Conservation (phyloP, 2,888 invertebrate genomes). For the Marronus borbonicus region DNA sequence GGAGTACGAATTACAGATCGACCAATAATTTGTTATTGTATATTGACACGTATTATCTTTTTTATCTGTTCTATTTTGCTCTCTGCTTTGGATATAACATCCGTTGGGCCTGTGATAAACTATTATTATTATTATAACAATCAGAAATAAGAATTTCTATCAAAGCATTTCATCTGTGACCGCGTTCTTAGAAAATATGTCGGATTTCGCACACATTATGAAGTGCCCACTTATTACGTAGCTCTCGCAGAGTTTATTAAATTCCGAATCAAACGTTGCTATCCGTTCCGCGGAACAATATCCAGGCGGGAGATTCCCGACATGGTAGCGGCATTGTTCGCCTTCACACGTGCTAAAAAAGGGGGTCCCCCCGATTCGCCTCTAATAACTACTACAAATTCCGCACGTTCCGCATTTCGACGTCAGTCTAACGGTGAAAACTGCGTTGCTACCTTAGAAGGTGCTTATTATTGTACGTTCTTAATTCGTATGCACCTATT, state of each 20-base stretch:
- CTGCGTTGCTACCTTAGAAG: background rate
- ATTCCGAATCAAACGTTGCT: constrained; percentile 60
- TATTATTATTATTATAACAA: too few relatives aligned
- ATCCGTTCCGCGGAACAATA: constrained; percentile 56
- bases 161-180: background rate
- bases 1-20: too few relatives aligned
- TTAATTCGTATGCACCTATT: too few relatives aligned
- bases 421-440: background rate
- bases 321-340: constrained; percentile 59
- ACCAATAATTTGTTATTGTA: too few relatives aligned
- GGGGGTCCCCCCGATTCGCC: background rate
- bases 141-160: background rate
- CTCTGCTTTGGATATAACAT: too few relatives aligned
- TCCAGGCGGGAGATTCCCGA: constrained; percentile 60
- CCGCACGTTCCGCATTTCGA: background rate
- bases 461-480: constrained; percentile 1
- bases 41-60: too few relatives aligned
- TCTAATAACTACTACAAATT: constrained; percentile 22
- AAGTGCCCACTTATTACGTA: background rate
- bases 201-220: too few relatives aligned
- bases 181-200: background rate
- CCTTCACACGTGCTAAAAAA: constrained; percentile 60
- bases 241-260: constrained; percentile 53
- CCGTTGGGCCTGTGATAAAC: too few relatives aligned
- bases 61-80: too few relatives aligned